Evolutionary conservation across 2,113 vertebrate genomes (phyloP).

Genomic region (Fregata magnificens): DNA sequence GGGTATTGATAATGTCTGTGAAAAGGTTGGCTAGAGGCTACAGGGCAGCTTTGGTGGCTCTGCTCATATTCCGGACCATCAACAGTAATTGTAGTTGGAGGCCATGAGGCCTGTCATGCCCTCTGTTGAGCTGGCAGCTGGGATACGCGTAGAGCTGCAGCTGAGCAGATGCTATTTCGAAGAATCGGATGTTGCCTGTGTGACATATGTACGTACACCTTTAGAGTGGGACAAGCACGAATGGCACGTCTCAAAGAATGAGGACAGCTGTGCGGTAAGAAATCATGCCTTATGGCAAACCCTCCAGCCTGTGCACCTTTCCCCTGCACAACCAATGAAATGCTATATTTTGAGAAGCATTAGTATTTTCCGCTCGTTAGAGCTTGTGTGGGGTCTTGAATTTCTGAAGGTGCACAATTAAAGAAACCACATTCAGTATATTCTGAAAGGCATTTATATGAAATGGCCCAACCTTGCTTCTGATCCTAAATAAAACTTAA

Average conservation of each 20-base stretch:
- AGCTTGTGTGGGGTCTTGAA: background rate
- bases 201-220: background rate
- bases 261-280: background rate
- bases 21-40: background rate
- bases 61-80: background rate
- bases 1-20: background rate
- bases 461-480: background rate
- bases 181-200: background rate
- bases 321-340: background rate
- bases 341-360: background rate
- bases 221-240: background rate
- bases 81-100: background rate
- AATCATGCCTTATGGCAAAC: background rate
- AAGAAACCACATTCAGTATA: background rate
- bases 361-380: background rate
- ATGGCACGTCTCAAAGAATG: background rate
- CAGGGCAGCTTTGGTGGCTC: background rate
- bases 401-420: background rate
- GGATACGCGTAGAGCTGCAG: background rate
- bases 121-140: background rate
- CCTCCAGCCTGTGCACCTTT: background rate
- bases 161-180: background rate
- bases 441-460: background rate
- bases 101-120: background rate
- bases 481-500: background rate